Conservation (phyloP, 2,888 invertebrate genomes). For the Parelbella ahira region DNA sequence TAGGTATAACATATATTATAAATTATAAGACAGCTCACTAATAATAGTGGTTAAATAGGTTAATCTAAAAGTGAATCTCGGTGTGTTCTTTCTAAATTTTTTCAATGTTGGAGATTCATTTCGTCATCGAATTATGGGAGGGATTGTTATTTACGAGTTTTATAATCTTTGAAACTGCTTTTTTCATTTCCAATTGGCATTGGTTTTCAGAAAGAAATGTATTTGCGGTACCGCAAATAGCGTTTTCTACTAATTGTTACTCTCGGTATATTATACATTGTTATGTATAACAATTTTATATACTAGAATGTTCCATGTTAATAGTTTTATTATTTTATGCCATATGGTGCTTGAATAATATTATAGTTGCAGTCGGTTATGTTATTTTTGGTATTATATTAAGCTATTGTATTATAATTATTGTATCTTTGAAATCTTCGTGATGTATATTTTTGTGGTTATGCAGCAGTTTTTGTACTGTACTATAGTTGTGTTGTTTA, state of each 20-base stretch:
- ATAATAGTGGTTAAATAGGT: conserved; percentile 35
- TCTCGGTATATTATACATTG: conserved; percentile 18
- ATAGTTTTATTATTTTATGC: conserved; percentile 32
- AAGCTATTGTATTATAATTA: not conserved
- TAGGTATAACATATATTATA: conserved; percentile 35
- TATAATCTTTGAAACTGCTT: conserved; percentile 27
- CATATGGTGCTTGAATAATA: conserved; percentile 56
- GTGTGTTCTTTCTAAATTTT: conserved; percentile 56
- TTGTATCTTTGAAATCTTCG: too few relatives aligned
- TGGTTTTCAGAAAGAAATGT: conserved; percentile 26
- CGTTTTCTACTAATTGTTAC: conserved; percentile 5
- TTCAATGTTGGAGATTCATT: conserved; percentile 41
- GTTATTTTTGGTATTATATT: not conserved
- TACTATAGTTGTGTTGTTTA: too few relatives aligned
- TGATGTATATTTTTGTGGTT: not conserved
- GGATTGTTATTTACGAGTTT: conserved; percentile 13
- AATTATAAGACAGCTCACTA: conserved; percentile 69
- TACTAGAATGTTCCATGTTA: too few relatives aligned
- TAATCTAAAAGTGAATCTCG: conserved; percentile 37
- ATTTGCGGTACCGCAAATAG: conserved; percentile 17
- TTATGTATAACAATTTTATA: too few relatives aligned
- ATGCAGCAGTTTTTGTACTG: conserved; percentile 12
- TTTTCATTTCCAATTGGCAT: conserved; percentile 20
- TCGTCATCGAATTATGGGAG: conserved; percentile 35
- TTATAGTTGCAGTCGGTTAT: conserved; percentile 32